Percentiles rank a stretch among this genome's conserved stretches.
Conservation (phyloP, 2,797 vertebrate genomes). For the Poeciliopsis paucimaculata region DNA sequence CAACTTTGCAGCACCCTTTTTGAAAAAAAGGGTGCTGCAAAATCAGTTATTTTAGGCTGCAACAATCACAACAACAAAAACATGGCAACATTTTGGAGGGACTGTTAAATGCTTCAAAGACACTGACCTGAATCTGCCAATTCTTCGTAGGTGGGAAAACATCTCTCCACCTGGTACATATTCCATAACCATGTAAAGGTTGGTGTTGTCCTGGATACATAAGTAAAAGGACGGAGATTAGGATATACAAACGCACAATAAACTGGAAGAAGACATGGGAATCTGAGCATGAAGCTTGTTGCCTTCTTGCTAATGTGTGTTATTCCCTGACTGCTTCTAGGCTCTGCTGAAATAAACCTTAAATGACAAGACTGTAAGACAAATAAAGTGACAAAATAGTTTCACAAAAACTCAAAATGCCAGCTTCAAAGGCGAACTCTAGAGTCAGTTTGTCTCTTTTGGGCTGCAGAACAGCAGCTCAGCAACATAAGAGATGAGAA, state of each 20-base stretch:
- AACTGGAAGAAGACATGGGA: neutral
- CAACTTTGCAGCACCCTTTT: too few species aligned
- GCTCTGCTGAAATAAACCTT: neutral
- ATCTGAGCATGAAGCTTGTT: neutral
- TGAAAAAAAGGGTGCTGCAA: too few species aligned
- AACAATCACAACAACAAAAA: too few species aligned
- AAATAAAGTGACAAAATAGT: neutral
- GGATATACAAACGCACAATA: neutral
- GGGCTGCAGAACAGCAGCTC: neutral
- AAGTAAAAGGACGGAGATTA: constrained; percentile 33
- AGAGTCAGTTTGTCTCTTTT: neutral
- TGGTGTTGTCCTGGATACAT: constrained; percentile 87
- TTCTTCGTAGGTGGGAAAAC: constrained; percentile 93
- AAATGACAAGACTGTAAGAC: neutral
- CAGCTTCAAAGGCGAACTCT: neutral
- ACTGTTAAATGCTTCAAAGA: neutral
- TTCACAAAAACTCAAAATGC: neutral
- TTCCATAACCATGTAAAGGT: constrained; percentile 96
- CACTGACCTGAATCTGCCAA: constrained; percentile 90
- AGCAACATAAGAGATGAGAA: neutral
- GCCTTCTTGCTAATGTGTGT: neutral
- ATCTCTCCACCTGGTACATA: constrained; percentile 93
- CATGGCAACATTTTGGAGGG: too few species aligned
- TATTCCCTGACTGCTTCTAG: too few species aligned
- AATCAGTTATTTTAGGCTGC: too few species aligned